phyloP scores from a whole-genome alignment of 2,797 vertebrate species.

The Fistularia commersonii region DNA sequence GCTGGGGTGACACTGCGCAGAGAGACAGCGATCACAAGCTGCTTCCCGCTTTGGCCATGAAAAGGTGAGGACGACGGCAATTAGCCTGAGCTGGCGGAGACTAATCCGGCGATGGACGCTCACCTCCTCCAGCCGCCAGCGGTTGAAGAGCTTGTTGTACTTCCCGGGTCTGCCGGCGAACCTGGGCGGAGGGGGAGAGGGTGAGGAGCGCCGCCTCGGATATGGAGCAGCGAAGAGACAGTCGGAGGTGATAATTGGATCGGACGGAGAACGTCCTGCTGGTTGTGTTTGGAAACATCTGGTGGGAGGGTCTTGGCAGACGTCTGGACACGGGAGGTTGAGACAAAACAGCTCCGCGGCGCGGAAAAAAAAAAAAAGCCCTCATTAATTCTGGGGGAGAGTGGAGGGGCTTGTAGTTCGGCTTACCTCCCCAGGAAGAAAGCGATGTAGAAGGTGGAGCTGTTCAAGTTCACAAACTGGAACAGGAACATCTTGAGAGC shows the following conservation, averaged over 20 bases:
- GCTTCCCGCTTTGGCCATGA: constrained; percentile 27
- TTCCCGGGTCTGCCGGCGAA: constrained; percentile 97
- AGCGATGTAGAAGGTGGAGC: constrained; percentile 98
- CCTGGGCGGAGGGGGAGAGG: constrained; percentile 66
- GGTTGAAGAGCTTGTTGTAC: constrained; percentile 98
- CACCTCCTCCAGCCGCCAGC: constrained; percentile 98
- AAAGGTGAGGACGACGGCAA: too few relatives aligned
- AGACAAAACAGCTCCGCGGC: constrained; percentile 28
- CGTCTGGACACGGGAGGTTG: constrained; percentile 24
- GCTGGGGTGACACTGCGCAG: constrained; percentile 91
- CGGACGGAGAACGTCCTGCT: constrained; percentile 3
- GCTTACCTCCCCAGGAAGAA: constrained; percentile 96
- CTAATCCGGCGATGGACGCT: constrained; percentile 47
- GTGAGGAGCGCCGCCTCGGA: too few relatives aligned
- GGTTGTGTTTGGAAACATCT: neutral
- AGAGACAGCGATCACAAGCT: constrained; percentile 5
- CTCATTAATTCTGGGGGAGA: neutral
- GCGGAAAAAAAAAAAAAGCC: constrained; percentile 29
- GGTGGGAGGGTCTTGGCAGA: constrained; percentile 18
- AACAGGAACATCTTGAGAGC: constrained; percentile 99
- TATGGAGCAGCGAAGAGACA: neutral
- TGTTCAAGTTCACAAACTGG: constrained; percentile 98
- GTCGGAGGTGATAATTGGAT: constrained; percentile 25
- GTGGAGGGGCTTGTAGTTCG: constrained; percentile 9
- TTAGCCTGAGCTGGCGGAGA: too few relatives aligned